Evolutionary conservation across 2,113 vertebrate genomes (phyloP), one percentile per base, ranked within the genome.

Genomic region (Noturus placidus): DNA sequence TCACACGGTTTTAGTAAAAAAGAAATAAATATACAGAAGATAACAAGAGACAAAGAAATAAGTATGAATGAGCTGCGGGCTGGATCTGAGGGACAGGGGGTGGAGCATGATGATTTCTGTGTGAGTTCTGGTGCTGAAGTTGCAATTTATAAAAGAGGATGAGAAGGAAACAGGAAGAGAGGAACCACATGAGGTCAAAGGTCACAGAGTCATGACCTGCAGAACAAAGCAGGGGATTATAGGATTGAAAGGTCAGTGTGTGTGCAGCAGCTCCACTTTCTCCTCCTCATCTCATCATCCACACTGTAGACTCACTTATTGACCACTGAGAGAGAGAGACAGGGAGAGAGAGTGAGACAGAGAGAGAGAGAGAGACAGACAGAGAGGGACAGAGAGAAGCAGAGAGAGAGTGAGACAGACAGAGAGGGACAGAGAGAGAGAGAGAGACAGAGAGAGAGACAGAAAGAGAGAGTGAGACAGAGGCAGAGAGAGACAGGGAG

Each of bases 181-280:
- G 93, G 89, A 88, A 63, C 50, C 56, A 59, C 13, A 56, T 14
- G 77, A 54, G 87, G 87, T 85, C 77, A 61, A 77, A 52, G 74
- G 74, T 77, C 74, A 77, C n/a, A 38, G 67, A 78, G 89, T 87
- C 67, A 52, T 17, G 35, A 84, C 89, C 86, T 30, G 4, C 50
- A 19, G 85, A 89, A 90, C 87, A 87, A 90, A 89, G 77, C 57
- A 30, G 20, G 70, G 86, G 94, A 94, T 94, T 91, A 87, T 85
- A 82, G 92, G 89, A 94, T 93, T 93, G 91, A 93, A 0, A 72
- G 91, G 89, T 91, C 88, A 87, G 90, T 90, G n/a, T 54, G 38
- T 86, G 91, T 69, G 89, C 88, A 83, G 52, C 27, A 6, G 35
- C 17, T 72, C 27, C 35, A 72, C 69, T 72, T 38, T 72, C 69